Conservation (phyloP, 2,888 invertebrate genomes). For the Poecilus cupreus region DNA sequence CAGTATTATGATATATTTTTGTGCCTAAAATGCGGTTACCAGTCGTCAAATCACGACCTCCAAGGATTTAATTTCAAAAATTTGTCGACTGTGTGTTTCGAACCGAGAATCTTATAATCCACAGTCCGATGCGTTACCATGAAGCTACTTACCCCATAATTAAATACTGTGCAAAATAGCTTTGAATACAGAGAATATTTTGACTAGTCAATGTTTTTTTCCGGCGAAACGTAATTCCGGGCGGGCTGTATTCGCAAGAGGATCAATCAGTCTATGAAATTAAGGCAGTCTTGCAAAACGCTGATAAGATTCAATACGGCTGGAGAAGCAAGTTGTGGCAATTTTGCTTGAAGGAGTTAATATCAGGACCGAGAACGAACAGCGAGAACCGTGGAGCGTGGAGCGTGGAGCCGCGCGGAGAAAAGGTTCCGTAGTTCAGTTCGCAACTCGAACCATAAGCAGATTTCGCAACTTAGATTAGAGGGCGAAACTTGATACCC, state of each 20-base stretch:
- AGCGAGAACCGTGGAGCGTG: neutral
- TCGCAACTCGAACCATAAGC: slow-evolving; percentile 32
- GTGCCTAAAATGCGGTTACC: too few relatives aligned
- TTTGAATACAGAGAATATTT: too few relatives aligned
- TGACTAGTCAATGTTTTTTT: too few relatives aligned
- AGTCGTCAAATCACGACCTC: too few relatives aligned
- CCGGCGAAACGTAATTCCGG: too few relatives aligned
- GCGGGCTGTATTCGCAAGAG: slow-evolving; percentile 60
- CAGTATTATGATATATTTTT: too few relatives aligned
- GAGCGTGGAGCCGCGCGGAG: neutral
- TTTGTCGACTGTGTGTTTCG: too few relatives aligned
- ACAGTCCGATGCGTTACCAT: too few relatives aligned
- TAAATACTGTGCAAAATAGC: too few relatives aligned
- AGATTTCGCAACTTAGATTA: slow-evolving; percentile 38
- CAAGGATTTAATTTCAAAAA: too few relatives aligned
- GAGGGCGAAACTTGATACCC: slow-evolving; percentile 11
- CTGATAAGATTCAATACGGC: slow-evolving; percentile 70
- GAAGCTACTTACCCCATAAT: too few relatives aligned
- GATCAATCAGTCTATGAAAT: slow-evolving; percentile 70
- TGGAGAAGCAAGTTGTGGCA: slow-evolving; percentile 53
- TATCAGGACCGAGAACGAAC: neutral
- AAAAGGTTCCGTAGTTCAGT: slow-evolving; percentile 25
- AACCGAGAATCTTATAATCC: too few relatives aligned
- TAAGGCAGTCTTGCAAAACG: slow-evolving; percentile 73
- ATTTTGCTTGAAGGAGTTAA: slow-evolving; percentile 59